Conservation (phyloP, 2,888 invertebrate species). For the Parasteatoda lunata region DNA sequence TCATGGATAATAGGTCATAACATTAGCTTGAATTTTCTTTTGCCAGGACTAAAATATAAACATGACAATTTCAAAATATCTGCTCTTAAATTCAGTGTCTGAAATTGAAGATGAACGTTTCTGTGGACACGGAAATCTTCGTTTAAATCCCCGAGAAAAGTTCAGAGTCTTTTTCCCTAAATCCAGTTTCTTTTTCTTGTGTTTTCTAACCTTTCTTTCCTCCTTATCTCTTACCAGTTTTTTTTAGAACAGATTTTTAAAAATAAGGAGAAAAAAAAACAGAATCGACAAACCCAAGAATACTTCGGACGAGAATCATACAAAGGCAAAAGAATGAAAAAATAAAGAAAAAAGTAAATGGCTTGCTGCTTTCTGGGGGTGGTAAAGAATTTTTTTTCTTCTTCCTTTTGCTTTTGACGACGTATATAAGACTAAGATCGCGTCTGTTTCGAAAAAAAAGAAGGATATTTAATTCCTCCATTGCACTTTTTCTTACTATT, state of each 20-base stretch:
- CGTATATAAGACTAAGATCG: neutral
- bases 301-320: constrained; percentile 29
- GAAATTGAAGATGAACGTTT: neutral
- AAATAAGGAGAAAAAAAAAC: constrained; percentile 26
- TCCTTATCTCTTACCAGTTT: constrained; percentile 42
- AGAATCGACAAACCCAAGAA: constrained; percentile 23
- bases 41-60: too few species aligned
- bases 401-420: neutral
- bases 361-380: constrained; percentile 7
- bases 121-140: neutral
- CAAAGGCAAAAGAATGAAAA: constrained; percentile 19
- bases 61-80: too few species aligned
- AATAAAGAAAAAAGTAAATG: constrained; percentile 15
- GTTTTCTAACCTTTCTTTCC: constrained; percentile 38
- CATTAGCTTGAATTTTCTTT: too few species aligned
- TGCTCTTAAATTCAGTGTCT: neutral
- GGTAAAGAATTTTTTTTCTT: constrained; percentile 20
- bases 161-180: constrained; percentile 13
- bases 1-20: too few species aligned
- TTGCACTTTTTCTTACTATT: neutral
- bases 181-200: constrained; percentile 26
- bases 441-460: neutral
- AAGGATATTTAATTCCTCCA: neutral
- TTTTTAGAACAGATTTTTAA: constrained; percentile 38
- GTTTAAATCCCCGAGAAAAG: constrained; percentile 5